phyloP scores from a whole-genome alignment of 2,888 invertebrate genomes.

The Andrena hattorfiana region DNA sequence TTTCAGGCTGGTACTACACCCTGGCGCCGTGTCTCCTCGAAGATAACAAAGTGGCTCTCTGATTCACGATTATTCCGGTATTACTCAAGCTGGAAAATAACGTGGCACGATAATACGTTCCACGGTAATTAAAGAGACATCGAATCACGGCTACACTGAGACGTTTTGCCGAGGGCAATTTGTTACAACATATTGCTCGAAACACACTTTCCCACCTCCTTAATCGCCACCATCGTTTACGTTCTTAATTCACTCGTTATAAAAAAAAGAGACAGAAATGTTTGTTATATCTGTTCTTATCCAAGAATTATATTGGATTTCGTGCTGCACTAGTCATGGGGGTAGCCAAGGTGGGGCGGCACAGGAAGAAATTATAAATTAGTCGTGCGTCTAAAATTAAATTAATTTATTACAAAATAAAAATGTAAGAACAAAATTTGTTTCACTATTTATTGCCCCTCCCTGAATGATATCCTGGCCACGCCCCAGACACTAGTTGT shows the following conservation, averaged over 20 bases:
- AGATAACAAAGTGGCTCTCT: constrained; percentile 59
- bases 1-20: constrained; percentile 56
- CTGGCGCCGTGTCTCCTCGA: constrained; percentile 55
- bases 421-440: too few relatives aligned
- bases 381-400: too few relatives aligned
- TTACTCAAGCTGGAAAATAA: constrained; percentile 56
- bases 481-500: too few relatives aligned
- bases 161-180: not conserved
- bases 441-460: too few relatives aligned
- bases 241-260: not conserved
- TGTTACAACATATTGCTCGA: not conserved
- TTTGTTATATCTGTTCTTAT: not conserved
- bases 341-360: too few relatives aligned
- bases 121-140: constrained; percentile 16
- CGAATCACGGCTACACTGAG: not conserved
- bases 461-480: too few relatives aligned
- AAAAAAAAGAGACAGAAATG: not conserved
- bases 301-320: not conserved
- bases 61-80: constrained; percentile 63
- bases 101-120: constrained; percentile 8
- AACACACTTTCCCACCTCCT: not conserved
- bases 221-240: not conserved
- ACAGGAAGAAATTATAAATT: too few relatives aligned
- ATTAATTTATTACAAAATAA: too few relatives aligned
- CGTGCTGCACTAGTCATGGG: not conserved